phyloP scores from a whole-genome alignment of 1,140 invertebrate species.

The Mizuhopecten yessoensis region DNA sequence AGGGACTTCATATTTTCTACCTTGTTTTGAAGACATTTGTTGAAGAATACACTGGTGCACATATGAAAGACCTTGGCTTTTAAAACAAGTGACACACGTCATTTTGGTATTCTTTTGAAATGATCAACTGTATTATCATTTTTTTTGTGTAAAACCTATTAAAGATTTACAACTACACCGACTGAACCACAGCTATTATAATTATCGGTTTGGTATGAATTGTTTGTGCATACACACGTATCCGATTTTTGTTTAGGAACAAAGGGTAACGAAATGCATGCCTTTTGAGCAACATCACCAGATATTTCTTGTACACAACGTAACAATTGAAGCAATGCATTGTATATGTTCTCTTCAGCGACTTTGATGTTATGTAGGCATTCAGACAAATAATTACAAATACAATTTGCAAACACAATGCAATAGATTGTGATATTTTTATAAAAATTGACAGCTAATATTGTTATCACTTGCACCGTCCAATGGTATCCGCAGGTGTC shows the following conservation, averaged over 20 bases:
- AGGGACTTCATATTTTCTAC: not conserved
- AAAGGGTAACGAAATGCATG: not conserved
- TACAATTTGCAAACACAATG: not conserved
- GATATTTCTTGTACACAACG: not conserved
- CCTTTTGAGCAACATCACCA: not conserved
- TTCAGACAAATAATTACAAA: not conserved
- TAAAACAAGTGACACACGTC: not conserved
- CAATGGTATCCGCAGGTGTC: not conserved
- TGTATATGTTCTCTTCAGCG: too few relatives aligned
- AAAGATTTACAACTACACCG: not conserved
- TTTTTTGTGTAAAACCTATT: not conserved
- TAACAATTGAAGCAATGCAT: not conserved
- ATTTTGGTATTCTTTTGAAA: not conserved
- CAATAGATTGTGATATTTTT: not conserved
- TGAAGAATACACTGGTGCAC: not conserved
- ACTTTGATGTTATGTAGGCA: not conserved
- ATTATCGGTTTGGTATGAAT: not conserved
- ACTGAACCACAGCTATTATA: not conserved
- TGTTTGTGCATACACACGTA: not conserved
- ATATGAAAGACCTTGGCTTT: not conserved
- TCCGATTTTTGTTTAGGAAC: not conserved
- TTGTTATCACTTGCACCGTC: not conserved
- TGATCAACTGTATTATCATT: not conserved
- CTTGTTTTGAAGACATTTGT: not conserved
- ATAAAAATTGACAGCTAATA: not conserved